Percentiles rank a stretch among this genome's conserved stretches.
phyloP scores from a whole-genome alignment of 37 sponge, comb jelly and placozoan species.

The Eunapius fragilis region DNA sequence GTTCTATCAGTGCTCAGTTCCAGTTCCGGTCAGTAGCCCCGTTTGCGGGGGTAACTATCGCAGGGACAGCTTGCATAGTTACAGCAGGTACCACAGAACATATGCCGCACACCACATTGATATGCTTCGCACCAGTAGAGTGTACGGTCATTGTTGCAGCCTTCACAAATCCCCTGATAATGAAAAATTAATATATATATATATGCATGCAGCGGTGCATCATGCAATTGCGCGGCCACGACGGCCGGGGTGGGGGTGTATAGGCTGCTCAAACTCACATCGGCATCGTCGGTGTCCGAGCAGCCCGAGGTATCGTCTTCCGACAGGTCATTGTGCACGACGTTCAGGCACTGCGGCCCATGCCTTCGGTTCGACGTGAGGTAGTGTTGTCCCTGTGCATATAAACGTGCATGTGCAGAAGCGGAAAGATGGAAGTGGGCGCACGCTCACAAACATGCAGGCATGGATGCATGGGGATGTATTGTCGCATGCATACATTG shows the following conservation, averaged over 20 bases:
- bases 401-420: no score
- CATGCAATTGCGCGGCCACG: neutral
- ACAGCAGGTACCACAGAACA: neutral
- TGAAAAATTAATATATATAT: neutral
- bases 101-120: neutral
- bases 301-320: neutral
- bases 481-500: neutral
- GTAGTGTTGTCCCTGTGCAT: neutral
- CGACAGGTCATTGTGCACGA: neutral
- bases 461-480: neutral
- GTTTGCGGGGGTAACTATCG: neutral
- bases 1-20: no score
- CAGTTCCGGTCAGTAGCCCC: neutral
- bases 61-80: neutral
- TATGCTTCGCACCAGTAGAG: neutral
- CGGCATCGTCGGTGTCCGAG: neutral
- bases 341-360: neutral
- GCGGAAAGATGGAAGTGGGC: no score
- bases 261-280: neutral
- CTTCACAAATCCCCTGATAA: neutral
- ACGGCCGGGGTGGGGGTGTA: no score
- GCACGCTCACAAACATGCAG: neutral
- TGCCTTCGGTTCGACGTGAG: neutral
- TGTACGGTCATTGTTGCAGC: neutral
- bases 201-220: neutral